Conservation (phyloP, 2,113 vertebrate genomes). For the Irena cyanogastra region DNA sequence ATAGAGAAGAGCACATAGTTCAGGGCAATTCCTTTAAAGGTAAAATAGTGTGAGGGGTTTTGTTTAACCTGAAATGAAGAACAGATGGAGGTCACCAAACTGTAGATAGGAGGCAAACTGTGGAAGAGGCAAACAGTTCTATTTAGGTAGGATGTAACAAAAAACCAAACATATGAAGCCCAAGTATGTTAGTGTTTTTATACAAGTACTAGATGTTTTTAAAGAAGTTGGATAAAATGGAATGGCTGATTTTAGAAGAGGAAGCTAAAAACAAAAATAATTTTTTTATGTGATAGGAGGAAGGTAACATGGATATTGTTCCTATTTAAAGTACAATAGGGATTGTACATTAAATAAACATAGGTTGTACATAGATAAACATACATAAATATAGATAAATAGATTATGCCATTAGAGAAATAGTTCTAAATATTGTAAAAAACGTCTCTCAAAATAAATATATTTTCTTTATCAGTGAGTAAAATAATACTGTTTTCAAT, state of each 20-base stretch:
- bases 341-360: background rate
- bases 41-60: background rate
- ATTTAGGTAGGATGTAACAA: background rate
- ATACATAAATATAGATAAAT: background rate
- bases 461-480: background rate
- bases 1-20: background rate
- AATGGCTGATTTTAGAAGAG: background rate
- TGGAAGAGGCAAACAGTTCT: background rate
- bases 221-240: background rate
- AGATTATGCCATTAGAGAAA: background rate
- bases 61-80: background rate
- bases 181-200: background rate
- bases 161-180: background rate
- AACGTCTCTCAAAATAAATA: background rate
- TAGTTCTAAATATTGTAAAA: background rate
- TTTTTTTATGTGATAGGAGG: background rate
- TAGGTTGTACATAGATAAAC: background rate
- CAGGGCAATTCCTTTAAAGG: background rate
- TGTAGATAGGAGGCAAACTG: background rate
- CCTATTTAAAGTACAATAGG: background rate
- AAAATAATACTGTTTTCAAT: background rate
- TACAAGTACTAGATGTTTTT: background rate
- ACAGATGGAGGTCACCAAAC: background rate
- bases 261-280: background rate
- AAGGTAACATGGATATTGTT: background rate